Evolutionary conservation across 1,140 invertebrate species (phyloP), one percentile per base, ranked within the genome.

Genomic region (Cecropterus lyciades): DNA sequence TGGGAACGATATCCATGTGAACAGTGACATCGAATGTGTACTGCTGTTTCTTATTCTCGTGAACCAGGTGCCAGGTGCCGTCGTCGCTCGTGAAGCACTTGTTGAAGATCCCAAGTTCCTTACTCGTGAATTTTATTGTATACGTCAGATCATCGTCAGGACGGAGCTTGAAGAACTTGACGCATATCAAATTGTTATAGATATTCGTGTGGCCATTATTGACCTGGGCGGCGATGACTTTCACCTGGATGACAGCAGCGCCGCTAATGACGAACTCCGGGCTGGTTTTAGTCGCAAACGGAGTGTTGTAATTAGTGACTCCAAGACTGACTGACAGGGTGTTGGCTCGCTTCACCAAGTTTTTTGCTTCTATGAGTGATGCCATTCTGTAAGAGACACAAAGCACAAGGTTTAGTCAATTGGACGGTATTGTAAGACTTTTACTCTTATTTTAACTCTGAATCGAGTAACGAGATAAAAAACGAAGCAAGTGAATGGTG

Each of bases 11-110:
- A 5, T 74, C 65, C 69, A 79, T 69, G 1, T 40, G 14, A 0
- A 72, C 64, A 0, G 15, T 43, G 0, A 76, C 57, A 43, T 79
- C 65, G 43, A 79, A 70, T 0, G 57, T 42, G 13, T 65, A 72
- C 30, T 76, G 53, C 33, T 66, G 63, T 17, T 51, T 69, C 45
- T 67, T 72, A 13, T 65, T 72, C 10, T 76, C 73, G 42, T 70
- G 27, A 8, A 79, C 52, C 15, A 79, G 40, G 45, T 79, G 73
- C 73, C 73, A 79, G 0, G 63, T 72, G 6, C 74, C 74, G 24
- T 79, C 74, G 40, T 76, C 72, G 30, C 55, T 67, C 0, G 62
- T 59, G 17, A 76, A 79, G 1, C 6, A 65, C 20, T 77, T 73
- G 55, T 76, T 53, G 0, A n/a, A 8, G 1, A 77, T 65, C 1